phyloP scores from a whole-genome alignment of 2,113 vertebrate species.

The Anarhynchus alexandrinus region DNA sequence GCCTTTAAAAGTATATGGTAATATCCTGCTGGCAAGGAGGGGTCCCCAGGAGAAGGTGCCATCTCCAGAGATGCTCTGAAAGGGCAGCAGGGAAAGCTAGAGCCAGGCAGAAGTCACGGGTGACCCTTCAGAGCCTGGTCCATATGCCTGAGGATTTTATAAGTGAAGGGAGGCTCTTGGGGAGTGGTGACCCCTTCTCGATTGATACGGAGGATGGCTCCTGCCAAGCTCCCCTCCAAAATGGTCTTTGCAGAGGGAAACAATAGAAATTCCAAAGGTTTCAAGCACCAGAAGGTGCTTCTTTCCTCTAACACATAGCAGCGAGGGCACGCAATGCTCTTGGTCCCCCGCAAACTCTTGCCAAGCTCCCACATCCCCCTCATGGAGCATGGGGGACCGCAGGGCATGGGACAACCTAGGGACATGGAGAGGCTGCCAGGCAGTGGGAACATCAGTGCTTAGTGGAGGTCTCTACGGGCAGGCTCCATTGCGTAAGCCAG shows the following conservation, averaged over 20 bases:
- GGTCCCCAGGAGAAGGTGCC: background rate
- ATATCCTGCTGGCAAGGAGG: background rate
- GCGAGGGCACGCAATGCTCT: fast-evolving
- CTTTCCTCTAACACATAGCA: background rate
- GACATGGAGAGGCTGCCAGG: fast-evolving
- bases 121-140: background rate
- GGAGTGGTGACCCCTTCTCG: background rate
- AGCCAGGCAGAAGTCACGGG: background rate
- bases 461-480: background rate
- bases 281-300: background rate
- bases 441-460: background rate
- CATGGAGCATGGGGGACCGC: fast-evolving
- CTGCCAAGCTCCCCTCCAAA: background rate
- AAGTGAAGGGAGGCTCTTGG: background rate
- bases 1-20: background rate
- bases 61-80: background rate
- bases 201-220: fast-evolving
- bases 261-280: background rate
- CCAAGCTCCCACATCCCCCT: background rate
- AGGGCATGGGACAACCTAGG: background rate
- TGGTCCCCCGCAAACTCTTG: background rate
- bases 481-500: background rate
- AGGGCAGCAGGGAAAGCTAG: background rate
- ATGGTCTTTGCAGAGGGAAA: background rate
- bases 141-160: background rate